Conservation (phyloP, 2,797 vertebrate genomes). For the Cuniculus paca region DNA sequence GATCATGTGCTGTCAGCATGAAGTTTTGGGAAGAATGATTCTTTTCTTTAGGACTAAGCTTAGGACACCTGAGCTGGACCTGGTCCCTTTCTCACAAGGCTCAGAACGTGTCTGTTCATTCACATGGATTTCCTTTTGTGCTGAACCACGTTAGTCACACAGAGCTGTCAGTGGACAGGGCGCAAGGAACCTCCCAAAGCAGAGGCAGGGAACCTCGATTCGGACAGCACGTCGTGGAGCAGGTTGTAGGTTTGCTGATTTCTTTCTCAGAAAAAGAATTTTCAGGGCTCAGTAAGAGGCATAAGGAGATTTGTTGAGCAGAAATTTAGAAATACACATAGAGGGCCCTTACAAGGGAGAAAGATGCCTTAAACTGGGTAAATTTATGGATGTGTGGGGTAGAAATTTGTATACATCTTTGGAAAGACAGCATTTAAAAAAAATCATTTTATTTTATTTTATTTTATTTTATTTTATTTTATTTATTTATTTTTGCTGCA, state of each 20-base stretch:
- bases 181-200: neutral
- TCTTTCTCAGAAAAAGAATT: neutral
- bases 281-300: neutral
- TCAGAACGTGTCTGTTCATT: neutral
- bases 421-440: neutral
- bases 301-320: neutral
- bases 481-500: no score
- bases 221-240: neutral
- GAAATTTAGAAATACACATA: neutral
- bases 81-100: neutral
- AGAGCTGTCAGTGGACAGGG: neutral
- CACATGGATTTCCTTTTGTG: neutral
- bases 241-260: neutral
- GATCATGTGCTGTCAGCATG: neutral
- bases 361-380: neutral
- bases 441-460: no score
- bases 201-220: neutral
- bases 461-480: no score
- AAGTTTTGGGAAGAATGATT: neutral
- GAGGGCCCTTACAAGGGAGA: neutral
- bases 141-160: neutral
- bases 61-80: rapidly evolving
- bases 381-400: neutral
- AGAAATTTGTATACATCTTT: neutral
- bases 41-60: neutral